A percentile compares a stretch with the other conserved stretches of the same genome.
These are phyloP conservation scores for Cygnus atratus DNA, from an alignment of 2,113 vertebrate genomes.

Conservation along the genomic window DNA sequence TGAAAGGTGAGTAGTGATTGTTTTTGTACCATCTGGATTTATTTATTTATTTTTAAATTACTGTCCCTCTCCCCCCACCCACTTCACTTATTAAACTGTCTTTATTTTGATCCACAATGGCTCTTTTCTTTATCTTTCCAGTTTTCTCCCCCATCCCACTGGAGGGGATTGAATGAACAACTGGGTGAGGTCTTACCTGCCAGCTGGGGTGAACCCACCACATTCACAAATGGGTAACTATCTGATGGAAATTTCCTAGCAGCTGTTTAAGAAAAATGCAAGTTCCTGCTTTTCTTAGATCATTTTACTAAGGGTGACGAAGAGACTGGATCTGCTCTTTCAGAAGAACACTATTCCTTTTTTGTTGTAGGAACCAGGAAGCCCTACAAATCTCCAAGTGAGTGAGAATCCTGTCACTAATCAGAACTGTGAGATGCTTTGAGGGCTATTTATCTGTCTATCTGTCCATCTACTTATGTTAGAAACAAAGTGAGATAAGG, in stretches of 20 bases:
- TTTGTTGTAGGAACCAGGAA: not conserved
- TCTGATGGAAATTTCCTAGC: not conserved
- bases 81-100: not conserved
- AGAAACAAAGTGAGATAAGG: not conserved
- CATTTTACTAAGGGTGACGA: not conserved
- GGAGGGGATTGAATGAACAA: fast-evolving
- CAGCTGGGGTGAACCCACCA: not conserved
- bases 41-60: not conserved
- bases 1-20: not conserved
- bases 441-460: not conserved
- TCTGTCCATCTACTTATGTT: not conserved
- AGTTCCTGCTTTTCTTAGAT: not conserved
- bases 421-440: not conserved
- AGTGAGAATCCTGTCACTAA: not conserved
- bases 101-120: not conserved
- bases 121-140: not conserved
- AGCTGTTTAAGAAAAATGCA: not conserved
- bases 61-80: too few species aligned
- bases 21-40: fast-evolving
- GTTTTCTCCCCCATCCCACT: not conserved
- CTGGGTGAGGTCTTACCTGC: not conserved
- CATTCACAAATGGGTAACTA: not conserved
- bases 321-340: not conserved
- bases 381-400: not conserved
- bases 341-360: not conserved